phyloP scores from a whole-genome alignment of 1,140 invertebrate species.

The Rhynchophorus ferrugineus region DNA sequence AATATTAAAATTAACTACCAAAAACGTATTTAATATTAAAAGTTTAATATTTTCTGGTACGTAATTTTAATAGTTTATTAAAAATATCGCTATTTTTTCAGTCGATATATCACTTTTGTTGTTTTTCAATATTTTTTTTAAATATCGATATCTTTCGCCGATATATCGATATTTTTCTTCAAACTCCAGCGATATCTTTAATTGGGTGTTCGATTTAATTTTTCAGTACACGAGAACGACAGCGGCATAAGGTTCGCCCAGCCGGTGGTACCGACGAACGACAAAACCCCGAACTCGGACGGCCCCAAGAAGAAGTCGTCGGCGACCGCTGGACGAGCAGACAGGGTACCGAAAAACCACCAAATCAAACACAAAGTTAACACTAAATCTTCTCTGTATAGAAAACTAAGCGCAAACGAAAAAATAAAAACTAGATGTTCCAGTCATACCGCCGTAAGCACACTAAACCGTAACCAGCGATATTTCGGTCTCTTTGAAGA shows the following conservation, averaged over 20 bases:
- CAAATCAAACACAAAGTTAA: constrained; percentile 17
- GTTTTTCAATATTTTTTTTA: too few relatives aligned
- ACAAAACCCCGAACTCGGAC: constrained; percentile 4
- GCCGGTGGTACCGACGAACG: constrained; percentile 1
- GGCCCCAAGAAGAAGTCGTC: constrained; percentile 7
- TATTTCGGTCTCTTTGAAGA: constrained; percentile 12
- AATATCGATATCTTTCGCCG: too few relatives aligned
- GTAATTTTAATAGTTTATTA: too few relatives aligned
- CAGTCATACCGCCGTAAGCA: constrained; percentile 11
- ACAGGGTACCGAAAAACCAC: constrained; percentile 28
- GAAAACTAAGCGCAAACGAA: constrained; percentile 19
- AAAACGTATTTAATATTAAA: too few relatives aligned
- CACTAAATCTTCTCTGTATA: constrained; percentile 21
- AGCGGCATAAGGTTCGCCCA: constrained; percentile 27
- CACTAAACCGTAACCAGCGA: constrained; percentile 1
- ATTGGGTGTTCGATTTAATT: too few relatives aligned
- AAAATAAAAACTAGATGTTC: not conserved
- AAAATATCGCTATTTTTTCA: too few relatives aligned
- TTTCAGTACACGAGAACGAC: constrained; percentile 14
- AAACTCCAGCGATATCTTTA: too few relatives aligned
- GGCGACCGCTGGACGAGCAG: constrained; percentile 9
- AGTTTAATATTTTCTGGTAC: too few relatives aligned
- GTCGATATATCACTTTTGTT: too few relatives aligned
- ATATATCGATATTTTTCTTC: too few relatives aligned
- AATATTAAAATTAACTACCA: too few relatives aligned